Base-by-base conservation (phyloP, 2,888 invertebrate genomes). In the Drosophila infuscata region DNA sequence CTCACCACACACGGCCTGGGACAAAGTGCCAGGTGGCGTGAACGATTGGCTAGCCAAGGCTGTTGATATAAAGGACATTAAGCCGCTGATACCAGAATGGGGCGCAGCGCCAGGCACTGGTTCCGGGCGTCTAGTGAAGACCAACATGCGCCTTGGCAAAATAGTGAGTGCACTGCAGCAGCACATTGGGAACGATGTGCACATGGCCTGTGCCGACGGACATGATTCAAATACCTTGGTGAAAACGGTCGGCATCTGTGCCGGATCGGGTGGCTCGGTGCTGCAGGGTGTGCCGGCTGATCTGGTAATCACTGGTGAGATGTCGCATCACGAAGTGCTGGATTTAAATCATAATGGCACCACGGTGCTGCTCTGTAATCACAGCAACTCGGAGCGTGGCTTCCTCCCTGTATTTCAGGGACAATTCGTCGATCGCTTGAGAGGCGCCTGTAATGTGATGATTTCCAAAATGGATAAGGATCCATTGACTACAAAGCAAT, bases 1-100 rank as follows among this genome's bases (percentile, higher is more conserved):
- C 92, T 98, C 98, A 0, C 99, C 99, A 0, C 99, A 99, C 91
- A 99, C 99, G 0, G 95, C 96, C 52, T 97, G 97, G 95, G 99
- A 99, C 93, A 95, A 96, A 43, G 95, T 97, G 7, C 92, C 94
- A 68, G 96, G 96, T 9, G 99, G 99, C 2, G 97, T 99, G 0
- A 98, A 98, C 91, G 98, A 99, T 92, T 98, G 98, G 98, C 94
- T 99, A n/a, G 95, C 96, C 6, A 94, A 81, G 56, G 81, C 94
- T 76, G 49, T 94, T 82, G 85, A 84, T 8, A 69, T 89, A 25
- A 32, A 67, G 6, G 67, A 81, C 11, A 82, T 83, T 0, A 80
- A 87, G 9, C 92, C 92, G 0, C 73, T 92, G 33, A 57, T 82
- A 38, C 88, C 78, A 17, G 92, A 89, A 41, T 57, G 70, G 8